A percentile compares a stretch with the other conserved stretches of the same genome.
These are phyloP conservation scores for Anser cygnoides DNA, from an alignment of 2,113 vertebrate species.

Conservation along the genomic window DNA sequence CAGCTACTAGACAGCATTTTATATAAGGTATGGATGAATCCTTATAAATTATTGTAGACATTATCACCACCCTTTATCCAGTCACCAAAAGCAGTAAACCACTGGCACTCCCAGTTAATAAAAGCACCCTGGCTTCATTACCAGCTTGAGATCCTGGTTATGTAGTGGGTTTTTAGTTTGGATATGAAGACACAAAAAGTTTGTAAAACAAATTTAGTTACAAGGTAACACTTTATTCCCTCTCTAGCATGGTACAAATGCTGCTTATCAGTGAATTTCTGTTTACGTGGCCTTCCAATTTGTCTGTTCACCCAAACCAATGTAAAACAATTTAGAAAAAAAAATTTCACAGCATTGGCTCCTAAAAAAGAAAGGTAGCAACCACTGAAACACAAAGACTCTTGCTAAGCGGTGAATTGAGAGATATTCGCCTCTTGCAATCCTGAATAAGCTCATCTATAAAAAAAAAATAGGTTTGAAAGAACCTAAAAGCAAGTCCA, in stretches of 20 bases:
- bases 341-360: background rate
- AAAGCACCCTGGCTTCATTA: background rate
- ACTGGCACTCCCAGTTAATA: background rate
- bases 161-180: background rate
- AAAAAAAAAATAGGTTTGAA: background rate
- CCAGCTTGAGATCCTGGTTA: background rate
- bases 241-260: background rate
- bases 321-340: background rate
- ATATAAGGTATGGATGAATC: background rate
- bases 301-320: background rate
- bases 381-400: background rate
- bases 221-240: background rate
- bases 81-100: conserved; percentile 5
- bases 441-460: background rate
- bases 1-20: background rate
- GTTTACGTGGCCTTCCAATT: background rate
- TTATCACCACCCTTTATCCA: background rate
- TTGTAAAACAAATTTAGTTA: background rate
- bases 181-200: background rate
- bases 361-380: background rate
- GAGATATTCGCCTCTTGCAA: background rate
- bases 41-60: background rate
- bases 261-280: background rate
- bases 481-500: background rate
- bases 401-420: background rate